Evolutionary conservation across 35 echinoderm and acorn worm genomes (phyloP).

Genomic region (Lytechinus pictus): DNA sequence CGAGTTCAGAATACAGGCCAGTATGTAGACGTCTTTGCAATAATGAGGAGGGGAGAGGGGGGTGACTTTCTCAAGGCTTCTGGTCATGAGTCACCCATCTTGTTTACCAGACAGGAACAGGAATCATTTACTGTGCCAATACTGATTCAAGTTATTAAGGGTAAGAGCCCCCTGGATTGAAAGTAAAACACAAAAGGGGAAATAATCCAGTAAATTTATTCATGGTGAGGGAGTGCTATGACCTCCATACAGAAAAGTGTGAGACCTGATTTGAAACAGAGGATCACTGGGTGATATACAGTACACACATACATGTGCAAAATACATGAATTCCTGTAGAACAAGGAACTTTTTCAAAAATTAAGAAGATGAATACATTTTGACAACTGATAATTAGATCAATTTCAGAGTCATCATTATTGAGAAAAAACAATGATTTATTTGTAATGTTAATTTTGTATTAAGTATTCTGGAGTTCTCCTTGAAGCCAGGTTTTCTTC

Average conservation of each 20-base stretch:
- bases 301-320: too few species aligned
- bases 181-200: background rate
- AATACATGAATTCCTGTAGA: too few species aligned
- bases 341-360: too few species aligned
- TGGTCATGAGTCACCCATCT: background rate
- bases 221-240: background rate
- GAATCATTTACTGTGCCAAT: conserved; percentile 12
- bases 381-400: too few species aligned
- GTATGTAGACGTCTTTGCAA: background rate
- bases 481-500: too few species aligned
- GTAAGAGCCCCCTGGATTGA: background rate
- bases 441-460: too few species aligned
- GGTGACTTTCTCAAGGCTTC: background rate
- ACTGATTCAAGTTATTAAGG: background rate
- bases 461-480: too few species aligned
- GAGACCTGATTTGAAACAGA: background rate
- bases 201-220: conserved; percentile 7
- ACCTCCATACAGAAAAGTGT: background rate
- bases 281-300: too few species aligned
- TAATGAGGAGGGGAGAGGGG: background rate
- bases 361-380: too few species aligned
- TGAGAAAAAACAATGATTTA: too few species aligned
- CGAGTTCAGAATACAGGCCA: too few species aligned
- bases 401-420: too few species aligned
- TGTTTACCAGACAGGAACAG: background rate